Conservation (phyloP, 2,113 vertebrate genomes). For the Equus przewalskii region DNA sequence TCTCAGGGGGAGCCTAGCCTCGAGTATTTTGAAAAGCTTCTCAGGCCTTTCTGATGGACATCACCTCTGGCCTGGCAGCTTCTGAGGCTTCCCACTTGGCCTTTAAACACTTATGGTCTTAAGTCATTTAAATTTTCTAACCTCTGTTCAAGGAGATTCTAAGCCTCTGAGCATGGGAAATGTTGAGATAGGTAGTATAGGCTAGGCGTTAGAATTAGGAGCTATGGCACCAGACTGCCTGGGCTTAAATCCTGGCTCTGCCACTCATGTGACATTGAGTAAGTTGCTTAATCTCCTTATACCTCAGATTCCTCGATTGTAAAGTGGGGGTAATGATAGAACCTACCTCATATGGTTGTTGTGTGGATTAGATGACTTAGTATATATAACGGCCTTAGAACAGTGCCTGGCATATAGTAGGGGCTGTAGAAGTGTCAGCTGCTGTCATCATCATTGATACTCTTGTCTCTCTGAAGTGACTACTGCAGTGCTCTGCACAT, state of each 20-base stretch:
- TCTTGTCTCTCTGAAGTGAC: conserved; percentile 10
- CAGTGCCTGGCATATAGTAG: neutral
- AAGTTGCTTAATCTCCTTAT: neutral
- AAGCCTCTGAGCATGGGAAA: neutral
- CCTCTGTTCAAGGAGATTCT: neutral
- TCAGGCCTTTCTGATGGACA: neutral
- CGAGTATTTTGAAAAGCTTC: neutral
- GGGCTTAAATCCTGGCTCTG: neutral
- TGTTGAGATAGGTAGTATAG: neutral
- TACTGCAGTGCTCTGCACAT: neutral
- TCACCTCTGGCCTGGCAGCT: neutral
- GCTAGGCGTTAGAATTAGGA: neutral
- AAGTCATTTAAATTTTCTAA: neutral
- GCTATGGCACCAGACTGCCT: neutral
- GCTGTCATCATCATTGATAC: neutral
- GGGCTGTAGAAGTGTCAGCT: neutral
- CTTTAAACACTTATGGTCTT: neutral
- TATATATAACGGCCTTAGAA: neutral
- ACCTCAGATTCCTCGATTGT: neutral
- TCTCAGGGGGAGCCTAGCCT: neutral
- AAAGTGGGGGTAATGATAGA: neutral
- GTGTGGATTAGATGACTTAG: neutral
- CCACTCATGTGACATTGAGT: neutral
- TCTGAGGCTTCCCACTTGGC: neutral
- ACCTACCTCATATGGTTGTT: neutral